These are phyloP conservation scores for Dinomys branickii DNA, from an alignment of 2,113 vertebrate species.

Conservation along the genomic window DNA sequence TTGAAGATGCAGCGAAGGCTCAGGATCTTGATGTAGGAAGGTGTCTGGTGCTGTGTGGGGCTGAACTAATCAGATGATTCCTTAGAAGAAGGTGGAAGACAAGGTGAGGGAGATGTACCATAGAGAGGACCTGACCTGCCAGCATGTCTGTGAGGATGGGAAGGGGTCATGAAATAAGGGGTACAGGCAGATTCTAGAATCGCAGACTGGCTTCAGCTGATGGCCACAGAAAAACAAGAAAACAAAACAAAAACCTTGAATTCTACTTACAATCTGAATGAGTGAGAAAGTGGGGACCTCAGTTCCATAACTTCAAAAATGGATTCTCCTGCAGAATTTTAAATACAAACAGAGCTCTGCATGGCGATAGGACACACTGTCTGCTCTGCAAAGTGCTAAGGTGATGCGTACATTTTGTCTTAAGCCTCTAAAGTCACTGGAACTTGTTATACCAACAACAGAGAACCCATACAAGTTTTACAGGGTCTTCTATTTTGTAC, in stretches of 20 bases:
- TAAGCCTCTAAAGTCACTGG: not conserved
- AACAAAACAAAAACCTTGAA: not conserved
- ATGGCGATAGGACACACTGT: not conserved
- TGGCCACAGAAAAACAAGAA: not conserved
- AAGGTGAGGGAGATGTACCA: accelerated
- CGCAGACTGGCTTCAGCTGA: not conserved
- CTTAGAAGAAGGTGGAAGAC: not conserved
- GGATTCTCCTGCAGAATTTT: not conserved
- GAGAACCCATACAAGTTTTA: not conserved
- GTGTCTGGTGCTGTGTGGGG: not conserved
- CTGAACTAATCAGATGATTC: not conserved
- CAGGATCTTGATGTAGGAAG: not conserved
- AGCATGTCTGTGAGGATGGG: not conserved
- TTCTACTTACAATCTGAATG: not conserved
- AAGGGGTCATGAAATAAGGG: not conserved
- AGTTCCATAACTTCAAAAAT: not conserved
- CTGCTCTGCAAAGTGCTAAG: not conserved
- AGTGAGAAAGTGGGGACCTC: not conserved
- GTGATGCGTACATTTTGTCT: not conserved
- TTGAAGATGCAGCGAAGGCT: not conserved
- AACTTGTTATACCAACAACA: not conserved
- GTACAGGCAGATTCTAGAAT: accelerated
- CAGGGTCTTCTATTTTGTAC: not conserved
- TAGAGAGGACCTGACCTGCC: not conserved
- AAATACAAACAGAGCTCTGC: not conserved